These are phyloP conservation scores for Trichogramma pretiosum DNA, from an alignment of 1,140 invertebrate species.

Conservation along the genomic window DNA sequence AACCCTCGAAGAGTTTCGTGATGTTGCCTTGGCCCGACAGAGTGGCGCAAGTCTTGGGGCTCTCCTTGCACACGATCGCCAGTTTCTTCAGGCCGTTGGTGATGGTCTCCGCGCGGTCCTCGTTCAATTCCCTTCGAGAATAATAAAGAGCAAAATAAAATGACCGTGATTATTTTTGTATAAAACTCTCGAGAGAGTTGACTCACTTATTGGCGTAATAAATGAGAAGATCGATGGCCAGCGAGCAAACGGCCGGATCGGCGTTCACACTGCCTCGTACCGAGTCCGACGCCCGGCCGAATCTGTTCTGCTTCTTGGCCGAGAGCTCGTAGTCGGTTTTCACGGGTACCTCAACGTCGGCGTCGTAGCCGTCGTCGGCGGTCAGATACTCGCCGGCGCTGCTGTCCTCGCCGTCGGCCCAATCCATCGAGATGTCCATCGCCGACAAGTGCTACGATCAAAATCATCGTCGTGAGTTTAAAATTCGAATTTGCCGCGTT, in stretches of 20 bases:
- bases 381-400: constrained; percentile 44
- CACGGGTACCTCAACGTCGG: constrained; percentile 44
- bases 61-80: constrained; percentile 41
- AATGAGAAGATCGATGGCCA: constrained; percentile 53
- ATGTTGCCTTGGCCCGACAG: constrained; percentile 40
- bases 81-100: constrained; percentile 35
- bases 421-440: constrained; percentile 44
- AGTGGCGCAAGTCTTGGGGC: constrained; percentile 38
- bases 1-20: constrained; percentile 38
- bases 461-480: constrained; percentile 38
- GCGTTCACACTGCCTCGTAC: constrained; percentile 36
- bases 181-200: constrained; percentile 3
- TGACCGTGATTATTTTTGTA: neutral
- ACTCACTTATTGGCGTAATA: constrained; percentile 50
- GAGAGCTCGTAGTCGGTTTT: constrained; percentile 21
- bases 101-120: constrained; percentile 31
- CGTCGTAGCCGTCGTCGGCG: constrained; percentile 57
- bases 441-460: too few relatives aligned
- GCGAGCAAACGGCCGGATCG: constrained; percentile 51
- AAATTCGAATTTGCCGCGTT: too few relatives aligned
- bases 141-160: constrained; percentile 1
- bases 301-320: constrained; percentile 25
- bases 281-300: constrained; percentile 26
- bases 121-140: constrained; percentile 32
- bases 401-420: constrained; percentile 42